phyloP scores from a whole-genome alignment of 2,888 invertebrate genomes.

The Nasonia oneida region DNA sequence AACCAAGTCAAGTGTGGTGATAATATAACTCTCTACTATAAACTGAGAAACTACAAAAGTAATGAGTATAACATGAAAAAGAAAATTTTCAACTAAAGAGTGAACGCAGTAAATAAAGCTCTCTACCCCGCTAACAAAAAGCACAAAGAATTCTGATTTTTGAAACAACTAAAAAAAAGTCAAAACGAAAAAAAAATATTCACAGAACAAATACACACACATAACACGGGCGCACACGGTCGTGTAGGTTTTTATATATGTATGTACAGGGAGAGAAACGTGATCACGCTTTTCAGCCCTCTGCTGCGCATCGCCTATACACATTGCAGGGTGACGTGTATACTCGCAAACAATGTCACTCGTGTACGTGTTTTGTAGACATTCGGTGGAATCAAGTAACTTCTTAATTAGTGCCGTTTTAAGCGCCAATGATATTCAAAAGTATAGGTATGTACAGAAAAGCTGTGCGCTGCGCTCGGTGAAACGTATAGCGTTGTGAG shows the following conservation, averaged over 20 bases:
- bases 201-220: constrained; percentile 51
- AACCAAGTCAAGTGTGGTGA: constrained; percentile 76
- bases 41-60: constrained; percentile 73
- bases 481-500: not conserved
- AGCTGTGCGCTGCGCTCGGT: constrained; percentile 3
- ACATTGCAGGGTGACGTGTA: not conserved
- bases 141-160: constrained; percentile 71
- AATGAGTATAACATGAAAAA: constrained; percentile 68
- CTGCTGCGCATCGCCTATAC: not conserved
- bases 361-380: not conserved
- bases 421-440: constrained; percentile 39
- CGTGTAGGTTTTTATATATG: not conserved
- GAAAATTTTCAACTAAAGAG: constrained; percentile 68
- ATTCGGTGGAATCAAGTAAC: constrained; percentile 13
- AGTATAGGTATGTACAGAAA: not conserved
- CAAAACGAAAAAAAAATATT: constrained; percentile 36
- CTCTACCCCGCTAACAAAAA: constrained; percentile 84
- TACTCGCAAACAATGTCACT: constrained; percentile 17
- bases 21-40: constrained; percentile 72
- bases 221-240: constrained; percentile 34
- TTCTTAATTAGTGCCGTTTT: constrained; percentile 39
- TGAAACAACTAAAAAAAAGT: constrained; percentile 36
- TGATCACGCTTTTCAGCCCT: constrained; percentile 31
- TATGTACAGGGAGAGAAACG: constrained; percentile 46
- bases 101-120: constrained; percentile 80